phyloP scores from a whole-genome alignment of 2,888 invertebrate genomes.

The Drosophila emarginata region DNA sequence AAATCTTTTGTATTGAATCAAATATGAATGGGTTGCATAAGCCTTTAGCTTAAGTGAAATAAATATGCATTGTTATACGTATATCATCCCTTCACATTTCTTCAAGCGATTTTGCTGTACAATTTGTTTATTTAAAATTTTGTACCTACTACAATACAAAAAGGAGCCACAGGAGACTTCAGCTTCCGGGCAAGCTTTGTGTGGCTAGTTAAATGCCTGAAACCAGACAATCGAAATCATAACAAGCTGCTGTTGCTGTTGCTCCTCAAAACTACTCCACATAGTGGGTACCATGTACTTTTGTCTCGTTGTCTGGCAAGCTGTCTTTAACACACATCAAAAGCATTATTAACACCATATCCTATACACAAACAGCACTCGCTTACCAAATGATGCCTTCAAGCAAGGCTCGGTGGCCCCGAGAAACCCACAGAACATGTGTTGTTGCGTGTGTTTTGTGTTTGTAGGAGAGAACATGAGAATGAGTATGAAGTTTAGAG shows the following conservation, averaged over 20 bases:
- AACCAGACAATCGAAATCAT: neutral
- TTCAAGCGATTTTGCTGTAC: neutral
- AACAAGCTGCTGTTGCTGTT: neutral
- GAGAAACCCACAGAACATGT: slow-evolving; percentile 68
- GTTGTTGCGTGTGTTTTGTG: slow-evolving; percentile 46
- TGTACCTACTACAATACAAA: neutral
- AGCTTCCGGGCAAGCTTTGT: neutral
- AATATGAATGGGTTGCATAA: too few species aligned
- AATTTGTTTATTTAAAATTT: slow-evolving; percentile 1
- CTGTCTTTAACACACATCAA: slow-evolving; percentile 77
- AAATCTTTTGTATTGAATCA: too few species aligned
- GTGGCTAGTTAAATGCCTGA: slow-evolving; percentile 1
- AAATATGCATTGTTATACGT: too few species aligned
- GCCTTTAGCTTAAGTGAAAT: too few species aligned
- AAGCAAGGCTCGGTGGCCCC: slow-evolving; percentile 57
- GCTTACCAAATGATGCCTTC: slow-evolving; percentile 64
- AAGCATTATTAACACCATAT: slow-evolving; percentile 73
- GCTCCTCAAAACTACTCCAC: neutral
- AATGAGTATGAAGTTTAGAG: slow-evolving; percentile 25
- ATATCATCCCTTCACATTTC: neutral
- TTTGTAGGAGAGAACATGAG: slow-evolving; percentile 10
- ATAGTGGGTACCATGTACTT: slow-evolving; percentile 29
- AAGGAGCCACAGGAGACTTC: slow-evolving; percentile 1
- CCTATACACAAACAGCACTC: slow-evolving; percentile 47
- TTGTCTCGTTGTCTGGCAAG: slow-evolving; percentile 58